Evolutionary conservation across 2,113 vertebrate species (phyloP).

Genomic region (Catharus bicknelli): DNA sequence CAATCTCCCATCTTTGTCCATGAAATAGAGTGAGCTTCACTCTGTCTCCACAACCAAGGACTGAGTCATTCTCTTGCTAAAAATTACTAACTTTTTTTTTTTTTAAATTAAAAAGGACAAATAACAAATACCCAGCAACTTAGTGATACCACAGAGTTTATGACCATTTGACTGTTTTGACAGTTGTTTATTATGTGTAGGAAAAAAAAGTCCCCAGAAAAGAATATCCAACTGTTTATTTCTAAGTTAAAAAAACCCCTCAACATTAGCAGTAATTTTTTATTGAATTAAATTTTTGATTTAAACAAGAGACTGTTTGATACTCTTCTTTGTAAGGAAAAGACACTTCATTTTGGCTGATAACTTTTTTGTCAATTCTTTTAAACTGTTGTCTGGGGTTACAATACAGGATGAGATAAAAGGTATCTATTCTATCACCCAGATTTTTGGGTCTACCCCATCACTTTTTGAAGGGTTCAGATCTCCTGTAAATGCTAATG

Average conservation of each 20-base stretch:
- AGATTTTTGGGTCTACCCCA: too few species aligned
- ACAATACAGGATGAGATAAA: too few species aligned
- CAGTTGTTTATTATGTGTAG: not conserved
- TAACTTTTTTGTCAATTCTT: not conserved
- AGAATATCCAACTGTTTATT: not conserved
- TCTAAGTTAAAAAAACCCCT: not conserved
- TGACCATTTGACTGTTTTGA: not conserved
- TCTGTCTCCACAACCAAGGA: not conserved
- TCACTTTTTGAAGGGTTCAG: too few species aligned
- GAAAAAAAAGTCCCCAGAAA: not conserved
- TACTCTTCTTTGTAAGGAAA: not conserved
- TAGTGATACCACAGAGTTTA: not conserved
- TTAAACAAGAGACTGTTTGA: not conserved
- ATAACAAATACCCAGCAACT: not conserved
- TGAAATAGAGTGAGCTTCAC: rapidly evolving
- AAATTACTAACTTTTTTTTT: not conserved
- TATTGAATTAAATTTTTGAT: not conserved
- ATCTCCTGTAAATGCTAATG: too few species aligned
- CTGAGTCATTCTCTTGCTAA: not conserved
- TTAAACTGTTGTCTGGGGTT: not conserved
- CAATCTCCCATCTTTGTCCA: not conserved
- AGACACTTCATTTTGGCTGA: not conserved
- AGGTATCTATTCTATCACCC: too few species aligned
- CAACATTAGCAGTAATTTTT: not conserved
- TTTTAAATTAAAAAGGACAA: not conserved